phyloP scores from a whole-genome alignment of 2,888 invertebrate species.

The Drosophila paramelanica region DNA sequence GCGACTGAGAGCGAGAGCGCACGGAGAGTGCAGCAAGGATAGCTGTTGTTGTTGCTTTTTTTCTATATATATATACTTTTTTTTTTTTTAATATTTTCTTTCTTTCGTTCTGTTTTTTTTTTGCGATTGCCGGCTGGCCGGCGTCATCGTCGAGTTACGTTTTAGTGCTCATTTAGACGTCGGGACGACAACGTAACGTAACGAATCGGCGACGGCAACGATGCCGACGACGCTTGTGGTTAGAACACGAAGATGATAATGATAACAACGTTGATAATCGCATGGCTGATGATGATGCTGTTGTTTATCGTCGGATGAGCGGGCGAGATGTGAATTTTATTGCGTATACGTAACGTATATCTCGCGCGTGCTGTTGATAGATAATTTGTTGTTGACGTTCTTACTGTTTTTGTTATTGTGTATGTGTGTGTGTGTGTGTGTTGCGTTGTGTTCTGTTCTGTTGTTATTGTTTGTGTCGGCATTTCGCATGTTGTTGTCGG shows the following conservation, averaged over 20 bases:
- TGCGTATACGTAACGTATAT: constrained; percentile 60
- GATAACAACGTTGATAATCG: constrained; percentile 12
- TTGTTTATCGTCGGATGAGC: constrained; percentile 21
- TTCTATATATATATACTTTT: neutral
- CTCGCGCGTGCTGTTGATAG: constrained; percentile 58
- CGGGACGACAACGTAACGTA: constrained; percentile 68
- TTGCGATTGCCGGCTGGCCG: constrained; percentile 60
- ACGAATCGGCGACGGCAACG: constrained; percentile 40
- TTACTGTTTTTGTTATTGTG: constrained; percentile 18
- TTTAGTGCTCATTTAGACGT: constrained; percentile 81
- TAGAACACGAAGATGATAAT: constrained; percentile 43
- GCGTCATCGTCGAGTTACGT: constrained; percentile 59
- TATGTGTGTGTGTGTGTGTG: constrained; percentile 26
- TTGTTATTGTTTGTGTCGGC: constrained; percentile 41
- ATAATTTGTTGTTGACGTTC: constrained; percentile 43
- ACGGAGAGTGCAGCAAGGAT: constrained; percentile 44
- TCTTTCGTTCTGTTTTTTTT: constrained; percentile 13
- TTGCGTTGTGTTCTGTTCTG: constrained; percentile 14
- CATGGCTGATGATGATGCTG: constrained; percentile 9
- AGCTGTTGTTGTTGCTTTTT: constrained; percentile 11
- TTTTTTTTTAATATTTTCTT: constrained; percentile 9
- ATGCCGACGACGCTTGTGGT: constrained; percentile 55
- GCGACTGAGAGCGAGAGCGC: constrained; percentile 3
- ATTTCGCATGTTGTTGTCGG: constrained; percentile 42
- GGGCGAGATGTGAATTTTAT: constrained; percentile 31